Percentiles rank a stretch among this genome's conserved stretches.
Evolutionary conservation across 2,888 invertebrate genomes (phyloP).

Genomic region (Rotaria sp.): DNA sequence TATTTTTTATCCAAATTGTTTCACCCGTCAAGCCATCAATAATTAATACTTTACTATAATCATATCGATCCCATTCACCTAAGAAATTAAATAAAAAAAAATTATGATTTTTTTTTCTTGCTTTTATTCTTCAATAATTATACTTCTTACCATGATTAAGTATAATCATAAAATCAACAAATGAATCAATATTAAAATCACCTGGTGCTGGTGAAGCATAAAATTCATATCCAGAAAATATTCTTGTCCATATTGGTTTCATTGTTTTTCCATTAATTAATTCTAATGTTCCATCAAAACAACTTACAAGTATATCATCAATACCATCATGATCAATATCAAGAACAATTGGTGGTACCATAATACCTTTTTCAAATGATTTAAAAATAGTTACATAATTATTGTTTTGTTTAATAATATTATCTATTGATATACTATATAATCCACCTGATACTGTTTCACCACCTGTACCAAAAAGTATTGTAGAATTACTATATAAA

Average conservation of each 20-base stretch:
- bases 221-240: slow-evolving; percentile 47
- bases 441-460: slow-evolving; percentile 49
- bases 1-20: slow-evolving; percentile 18
- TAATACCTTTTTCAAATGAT: slow-evolving; percentile 47
- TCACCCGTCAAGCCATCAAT: slow-evolving; percentile 32
- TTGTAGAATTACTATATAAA: slow-evolving; percentile 46
- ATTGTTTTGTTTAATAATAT: slow-evolving; percentile 44
- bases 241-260: slow-evolving; percentile 46
- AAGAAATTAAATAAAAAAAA: neutral
- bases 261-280: slow-evolving; percentile 48
- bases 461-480: slow-evolving; percentile 52
- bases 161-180: slow-evolving; percentile 33
- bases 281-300: slow-evolving; percentile 48
- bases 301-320: slow-evolving; percentile 49
- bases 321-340: slow-evolving; percentile 50
- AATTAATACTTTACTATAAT: slow-evolving; percentile 8
- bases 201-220: slow-evolving; percentile 47
- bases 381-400: neutral
- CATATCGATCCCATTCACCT: slow-evolving; percentile 33
- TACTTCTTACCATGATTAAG: neutral
- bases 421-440: slow-evolving; percentile 47
- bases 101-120: neutral
- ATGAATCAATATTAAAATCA: slow-evolving; percentile 31
- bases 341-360: slow-evolving; percentile 50
- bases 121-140: neutral